Percentiles rank a stretch among this genome's conserved stretches.
These are phyloP conservation scores for Platyrinchus mystaceus DNA, from an alignment of 2,797 vertebrate species.

Conservation along the genomic window DNA sequence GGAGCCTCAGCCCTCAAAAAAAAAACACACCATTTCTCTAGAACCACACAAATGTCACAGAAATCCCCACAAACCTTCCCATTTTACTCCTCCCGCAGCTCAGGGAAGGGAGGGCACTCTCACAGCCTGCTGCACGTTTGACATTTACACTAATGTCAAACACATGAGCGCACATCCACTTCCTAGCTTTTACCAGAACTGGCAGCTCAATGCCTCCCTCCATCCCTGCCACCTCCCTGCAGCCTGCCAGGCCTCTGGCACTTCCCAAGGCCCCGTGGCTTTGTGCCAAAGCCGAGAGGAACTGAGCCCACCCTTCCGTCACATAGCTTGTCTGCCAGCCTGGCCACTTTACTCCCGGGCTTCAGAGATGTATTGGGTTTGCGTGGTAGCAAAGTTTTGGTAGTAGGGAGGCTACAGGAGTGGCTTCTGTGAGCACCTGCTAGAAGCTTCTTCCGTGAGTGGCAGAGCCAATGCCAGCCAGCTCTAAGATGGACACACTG, in stretches of 20 bases:
- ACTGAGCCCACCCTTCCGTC: neutral
- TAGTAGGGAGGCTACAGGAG: rapidly evolving
- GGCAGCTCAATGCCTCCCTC: neutral
- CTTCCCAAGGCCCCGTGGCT: neutral
- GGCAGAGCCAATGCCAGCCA: neutral
- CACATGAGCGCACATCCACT: rapidly evolving
- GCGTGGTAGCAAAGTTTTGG: neutral
- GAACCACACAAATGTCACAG: neutral
- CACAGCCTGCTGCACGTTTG: neutral
- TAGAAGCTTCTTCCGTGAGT: neutral
- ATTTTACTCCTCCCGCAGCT: neutral
- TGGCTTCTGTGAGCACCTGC: neutral
- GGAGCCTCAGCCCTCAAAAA: neutral
- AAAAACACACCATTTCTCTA: neutral
- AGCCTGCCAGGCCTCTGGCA: neutral
- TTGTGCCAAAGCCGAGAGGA: rapidly evolving
- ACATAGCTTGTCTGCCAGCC: neutral
- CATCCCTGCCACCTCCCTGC: neutral
- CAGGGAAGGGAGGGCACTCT: rapidly evolving
- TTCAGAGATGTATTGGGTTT: neutral
- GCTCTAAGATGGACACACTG: rapidly evolving
- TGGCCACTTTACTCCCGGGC: neutral
- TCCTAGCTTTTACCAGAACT: neutral
- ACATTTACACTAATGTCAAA: neutral
- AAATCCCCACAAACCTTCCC: neutral